A percentile compares a stretch with the other conserved stretches of the same genome.
These are phyloP conservation scores for Podarcis cretensis DNA, from an alignment of 2,113 vertebrate genomes.

Conservation along the genomic window DNA sequence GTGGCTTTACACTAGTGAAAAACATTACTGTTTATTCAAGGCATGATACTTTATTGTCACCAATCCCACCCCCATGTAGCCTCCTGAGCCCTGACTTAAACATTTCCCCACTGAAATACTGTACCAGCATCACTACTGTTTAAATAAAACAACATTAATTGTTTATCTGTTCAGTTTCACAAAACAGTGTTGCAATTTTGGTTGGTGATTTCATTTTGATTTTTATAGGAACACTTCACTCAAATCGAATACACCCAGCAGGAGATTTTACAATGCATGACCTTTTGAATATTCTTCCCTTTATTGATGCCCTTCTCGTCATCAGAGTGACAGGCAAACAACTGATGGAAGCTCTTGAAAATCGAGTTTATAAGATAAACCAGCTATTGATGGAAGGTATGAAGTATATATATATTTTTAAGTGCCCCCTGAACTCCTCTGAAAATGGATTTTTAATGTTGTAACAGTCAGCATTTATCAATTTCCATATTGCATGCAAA, in stretches of 20 bases:
- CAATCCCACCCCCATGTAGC: no score
- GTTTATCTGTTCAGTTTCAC: not conserved
- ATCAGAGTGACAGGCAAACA: constrained; percentile 48
- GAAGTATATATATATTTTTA: not conserved
- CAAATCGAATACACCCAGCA: constrained; percentile 41
- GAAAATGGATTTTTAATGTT: constrained; percentile 3
- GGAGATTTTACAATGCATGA: constrained; percentile 56
- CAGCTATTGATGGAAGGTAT: constrained; percentile 49
- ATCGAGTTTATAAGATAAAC: constrained; percentile 53
- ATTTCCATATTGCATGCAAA: not conserved
- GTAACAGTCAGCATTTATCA: not conserved
- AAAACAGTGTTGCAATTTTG: not conserved
- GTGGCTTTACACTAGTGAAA: no score
- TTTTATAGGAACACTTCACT: constrained; percentile 45
- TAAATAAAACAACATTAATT: constrained; percentile 2
- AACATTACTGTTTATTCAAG: no score
- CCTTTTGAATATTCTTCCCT: constrained; percentile 49
- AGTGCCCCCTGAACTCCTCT: not conserved
- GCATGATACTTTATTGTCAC: no score
- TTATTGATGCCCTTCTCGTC: constrained; percentile 41
- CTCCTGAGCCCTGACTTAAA: not conserved
- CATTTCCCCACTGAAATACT: not conserved
- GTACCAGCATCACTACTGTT: not conserved
- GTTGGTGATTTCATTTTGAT: constrained; percentile 2
- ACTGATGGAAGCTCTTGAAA: constrained; percentile 54